phyloP scores from a whole-genome alignment of 1,140 invertebrate genomes.

The Musca domestica region DNA sequence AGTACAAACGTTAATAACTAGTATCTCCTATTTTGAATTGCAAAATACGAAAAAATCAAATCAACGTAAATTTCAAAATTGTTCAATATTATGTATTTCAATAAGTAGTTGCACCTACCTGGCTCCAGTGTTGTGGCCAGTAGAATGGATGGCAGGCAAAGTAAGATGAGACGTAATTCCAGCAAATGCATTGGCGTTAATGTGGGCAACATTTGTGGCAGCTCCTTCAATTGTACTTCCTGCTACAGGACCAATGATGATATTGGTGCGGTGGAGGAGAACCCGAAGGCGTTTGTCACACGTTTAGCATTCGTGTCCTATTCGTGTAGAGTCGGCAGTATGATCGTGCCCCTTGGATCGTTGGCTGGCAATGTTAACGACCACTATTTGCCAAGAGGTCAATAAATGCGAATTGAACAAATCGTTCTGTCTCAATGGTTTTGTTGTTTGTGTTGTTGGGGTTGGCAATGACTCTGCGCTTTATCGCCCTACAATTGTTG shows the following conservation, averaged over 20 bases:
- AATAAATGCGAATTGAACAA: too few species aligned
- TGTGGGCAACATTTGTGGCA: conserved; percentile 39
- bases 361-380: too few species aligned
- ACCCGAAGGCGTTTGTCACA: conserved; percentile 18
- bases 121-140: conserved; percentile 52
- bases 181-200: conserved; percentile 49
- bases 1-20: too few species aligned
- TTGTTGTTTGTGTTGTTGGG: not conserved
- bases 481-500: not conserved
- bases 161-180: conserved; percentile 49
- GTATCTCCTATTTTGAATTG: too few species aligned
- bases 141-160: conserved; percentile 52
- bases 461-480: not conserved
- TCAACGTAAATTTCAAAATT: too few species aligned
- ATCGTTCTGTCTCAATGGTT: not conserved
- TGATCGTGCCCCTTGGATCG: too few species aligned
- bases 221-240: conserved; percentile 27
- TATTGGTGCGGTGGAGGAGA: conserved; percentile 10
- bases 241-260: conserved; percentile 19
- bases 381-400: too few species aligned
- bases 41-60: too few species aligned
- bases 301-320: conserved; percentile 7
- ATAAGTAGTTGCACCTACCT: conserved; percentile 45
- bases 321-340: too few species aligned
- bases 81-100: too few species aligned